phyloP scores from a whole-genome alignment of 2,113 vertebrate species.

The Fregata magnificens region DNA sequence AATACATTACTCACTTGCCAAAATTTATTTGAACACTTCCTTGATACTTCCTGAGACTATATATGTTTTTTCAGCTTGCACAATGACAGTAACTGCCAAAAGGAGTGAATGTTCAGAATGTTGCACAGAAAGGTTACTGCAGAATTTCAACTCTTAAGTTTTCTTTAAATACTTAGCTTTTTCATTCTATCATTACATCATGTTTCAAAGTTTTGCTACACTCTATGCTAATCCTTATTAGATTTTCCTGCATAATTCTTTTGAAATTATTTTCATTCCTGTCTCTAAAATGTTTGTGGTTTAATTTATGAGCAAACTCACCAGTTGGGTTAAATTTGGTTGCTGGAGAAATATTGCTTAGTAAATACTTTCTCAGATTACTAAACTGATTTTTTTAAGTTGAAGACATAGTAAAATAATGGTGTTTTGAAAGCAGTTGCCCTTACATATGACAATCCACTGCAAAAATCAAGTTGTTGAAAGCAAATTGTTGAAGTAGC shows the following conservation, averaged over 20 bases:
- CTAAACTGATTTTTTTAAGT: neutral
- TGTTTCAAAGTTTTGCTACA: neutral
- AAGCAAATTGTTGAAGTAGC: neutral
- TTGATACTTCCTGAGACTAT: neutral
- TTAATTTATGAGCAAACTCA: neutral
- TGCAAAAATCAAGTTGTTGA: neutral
- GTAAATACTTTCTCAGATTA: neutral
- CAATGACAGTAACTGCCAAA: neutral
- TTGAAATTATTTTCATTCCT: neutral
- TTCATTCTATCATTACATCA: neutral
- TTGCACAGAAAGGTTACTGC: neutral
- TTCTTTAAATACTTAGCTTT: neutral
- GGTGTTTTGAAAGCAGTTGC: neutral
- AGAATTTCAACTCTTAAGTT: neutral
- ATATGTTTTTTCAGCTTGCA: neutral
- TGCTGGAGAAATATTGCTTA: neutral
- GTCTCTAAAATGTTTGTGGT: neutral
- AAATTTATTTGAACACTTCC: neutral
- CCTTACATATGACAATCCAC: neutral
- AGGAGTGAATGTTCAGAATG: neutral
- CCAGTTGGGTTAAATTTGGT: neutral
- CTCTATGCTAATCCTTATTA: neutral
- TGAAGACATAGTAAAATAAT: neutral
- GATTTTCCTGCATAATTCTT: neutral
- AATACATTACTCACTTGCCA: neutral